Evolutionary conservation across 2,888 invertebrate species (phyloP).

Genomic region (Nymphalis urticae): DNA sequence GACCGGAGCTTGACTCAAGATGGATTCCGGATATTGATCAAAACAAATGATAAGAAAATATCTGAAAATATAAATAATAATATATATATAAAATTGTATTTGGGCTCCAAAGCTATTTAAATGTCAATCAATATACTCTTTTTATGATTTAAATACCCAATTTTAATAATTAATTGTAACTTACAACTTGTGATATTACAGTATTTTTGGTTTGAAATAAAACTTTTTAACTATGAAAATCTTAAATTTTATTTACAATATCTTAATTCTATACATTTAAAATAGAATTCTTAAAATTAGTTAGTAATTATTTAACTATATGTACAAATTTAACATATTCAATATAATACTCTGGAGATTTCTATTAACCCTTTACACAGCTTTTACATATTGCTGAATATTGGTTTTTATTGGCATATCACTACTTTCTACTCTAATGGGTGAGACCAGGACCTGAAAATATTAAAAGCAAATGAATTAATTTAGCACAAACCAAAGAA

Average conservation of each 20-base stretch:
- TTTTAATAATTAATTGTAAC: no score
- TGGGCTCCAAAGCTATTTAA: no score
- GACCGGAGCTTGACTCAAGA: no score
- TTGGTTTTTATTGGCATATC: slow-evolving; percentile 56
- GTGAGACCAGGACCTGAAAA: slow-evolving; percentile 65
- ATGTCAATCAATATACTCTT: no score
- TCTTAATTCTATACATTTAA: background rate
- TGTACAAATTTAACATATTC: slow-evolving; percentile 54
- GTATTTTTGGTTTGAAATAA: slow-evolving; percentile 6
- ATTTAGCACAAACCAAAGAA: background rate
- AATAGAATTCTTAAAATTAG: slow-evolving; percentile 11
- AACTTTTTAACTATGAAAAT: slow-evolving; percentile 10
- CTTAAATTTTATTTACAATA: background rate
- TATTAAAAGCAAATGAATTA: background rate
- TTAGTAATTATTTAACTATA: slow-evolving; percentile 44
- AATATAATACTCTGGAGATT: slow-evolving; percentile 50
- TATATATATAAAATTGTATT: no score
- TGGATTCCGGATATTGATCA: no score
- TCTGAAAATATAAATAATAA: no score
- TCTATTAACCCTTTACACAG: slow-evolving; percentile 50
- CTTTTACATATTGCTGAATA: slow-evolving; percentile 61
- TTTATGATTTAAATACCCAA: no score
- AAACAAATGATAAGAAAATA: no score
- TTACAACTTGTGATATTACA: no score
- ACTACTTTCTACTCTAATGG: slow-evolving; percentile 52